Percentiles rank a stretch among this genome's conserved stretches.
phyloP scores from a whole-genome alignment of 2,113 vertebrate genomes.

The Tetrao urogallus region DNA sequence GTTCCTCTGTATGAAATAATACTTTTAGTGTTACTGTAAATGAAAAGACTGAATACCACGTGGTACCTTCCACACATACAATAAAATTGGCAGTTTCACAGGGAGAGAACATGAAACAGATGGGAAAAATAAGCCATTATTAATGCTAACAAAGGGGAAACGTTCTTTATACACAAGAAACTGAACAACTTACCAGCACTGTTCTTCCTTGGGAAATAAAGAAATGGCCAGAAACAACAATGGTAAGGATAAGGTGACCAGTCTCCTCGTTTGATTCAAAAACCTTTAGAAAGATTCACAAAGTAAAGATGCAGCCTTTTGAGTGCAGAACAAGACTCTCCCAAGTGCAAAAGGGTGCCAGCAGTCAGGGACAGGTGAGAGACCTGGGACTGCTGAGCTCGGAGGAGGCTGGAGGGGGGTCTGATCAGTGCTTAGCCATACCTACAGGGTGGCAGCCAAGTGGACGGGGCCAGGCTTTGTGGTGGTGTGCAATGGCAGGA shows the following conservation, averaged over 20 bases:
- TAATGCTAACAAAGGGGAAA: conserved; percentile 6
- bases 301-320: neutral
- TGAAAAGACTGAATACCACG: neutral
- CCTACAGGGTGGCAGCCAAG: too few species aligned
- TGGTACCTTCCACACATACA: neutral
- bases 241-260: conserved; percentile 79
- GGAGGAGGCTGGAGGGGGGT: too few species aligned
- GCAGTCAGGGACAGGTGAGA: neutral
- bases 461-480: too few species aligned
- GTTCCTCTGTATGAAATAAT: neutral
- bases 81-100: neutral
- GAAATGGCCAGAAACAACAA: conserved; percentile 88
- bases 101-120: neutral
- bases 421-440: too few species aligned
- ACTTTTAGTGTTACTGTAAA: neutral
- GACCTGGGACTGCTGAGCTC: too few species aligned
- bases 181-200: conserved; percentile 83
- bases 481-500: too few species aligned
- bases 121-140: neutral
- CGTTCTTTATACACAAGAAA: neutral
- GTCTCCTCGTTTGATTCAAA: conserved; percentile 81
- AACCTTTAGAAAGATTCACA: conserved; percentile 74
- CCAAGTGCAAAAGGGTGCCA: neutral
- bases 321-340: neutral
- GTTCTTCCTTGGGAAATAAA: conserved; percentile 85